Percentiles rank a stretch among this genome's conserved stretches.
Conservation (phyloP, 2,888 invertebrate species). For the Cryptocephalus primarius region DNA sequence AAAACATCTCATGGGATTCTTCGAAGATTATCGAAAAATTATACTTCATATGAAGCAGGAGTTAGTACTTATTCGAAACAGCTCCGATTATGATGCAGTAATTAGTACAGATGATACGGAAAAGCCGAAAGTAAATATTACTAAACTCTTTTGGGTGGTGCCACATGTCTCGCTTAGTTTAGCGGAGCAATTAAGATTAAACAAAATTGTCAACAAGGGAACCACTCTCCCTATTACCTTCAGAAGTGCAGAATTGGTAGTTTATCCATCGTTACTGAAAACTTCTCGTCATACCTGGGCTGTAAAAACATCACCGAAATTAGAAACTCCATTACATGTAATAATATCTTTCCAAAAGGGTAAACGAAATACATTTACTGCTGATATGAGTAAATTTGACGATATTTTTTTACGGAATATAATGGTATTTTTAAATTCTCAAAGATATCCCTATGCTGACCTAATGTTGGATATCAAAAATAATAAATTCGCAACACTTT, state of each 20-base stretch:
- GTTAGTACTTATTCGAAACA: constrained; percentile 8
- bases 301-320: constrained; percentile 6
- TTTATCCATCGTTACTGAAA: constrained; percentile 7
- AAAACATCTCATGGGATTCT: constrained; percentile 4
- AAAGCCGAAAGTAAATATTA: constrained; percentile 6
- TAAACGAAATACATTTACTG: constrained; percentile 1
- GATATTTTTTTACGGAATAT: constrained; percentile 5
- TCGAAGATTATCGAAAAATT: constrained; percentile 10
- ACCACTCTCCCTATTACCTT: constrained; percentile 6
- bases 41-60: constrained; percentile 12
- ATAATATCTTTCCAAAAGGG: constrained; percentile 2
- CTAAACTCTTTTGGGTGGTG: constrained; percentile 9
- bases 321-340: constrained; percentile 6
- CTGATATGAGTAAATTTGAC: constrained; percentile 5
- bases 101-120: constrained; percentile 3
- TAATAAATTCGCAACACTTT: constrained; percentile 5
- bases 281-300: constrained; percentile 8
- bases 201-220: constrained; percentile 4
- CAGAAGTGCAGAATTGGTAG: constrained; percentile 9
- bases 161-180: constrained; percentile 7
- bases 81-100: constrained; percentile 8
- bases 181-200: constrained; percentile 5
- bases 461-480: constrained; percentile 1
- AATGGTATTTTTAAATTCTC: constrained; percentile 6
- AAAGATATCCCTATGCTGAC: constrained; percentile 1